These are phyloP conservation scores for Acrocera orbiculus DNA, from an alignment of 2,888 invertebrate species.

Conservation along the genomic window DNA sequence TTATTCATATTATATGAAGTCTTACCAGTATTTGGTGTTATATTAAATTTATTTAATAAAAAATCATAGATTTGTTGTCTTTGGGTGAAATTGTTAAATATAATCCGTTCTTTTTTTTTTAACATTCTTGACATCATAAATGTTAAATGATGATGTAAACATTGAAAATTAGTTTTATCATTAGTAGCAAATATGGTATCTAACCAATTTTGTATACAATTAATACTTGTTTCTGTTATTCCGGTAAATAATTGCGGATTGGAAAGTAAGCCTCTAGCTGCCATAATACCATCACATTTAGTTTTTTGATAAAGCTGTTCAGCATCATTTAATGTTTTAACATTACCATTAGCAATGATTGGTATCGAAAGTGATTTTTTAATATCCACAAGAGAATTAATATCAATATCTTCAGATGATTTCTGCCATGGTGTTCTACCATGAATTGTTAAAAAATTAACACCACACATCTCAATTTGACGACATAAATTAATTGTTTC, in stretches of 20 bases:
- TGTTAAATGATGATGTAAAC: slow-evolving; percentile 89
- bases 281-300: slow-evolving; percentile 74
- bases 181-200: slow-evolving; percentile 43
- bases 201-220: slow-evolving; percentile 71
- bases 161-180: slow-evolving; percentile 54
- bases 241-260: slow-evolving; percentile 86
- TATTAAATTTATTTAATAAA: slow-evolving; percentile 40
- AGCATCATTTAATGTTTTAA: slow-evolving; percentile 57
- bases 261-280: slow-evolving; percentile 71
- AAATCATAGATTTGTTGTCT: slow-evolving; percentile 53
- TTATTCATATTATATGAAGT: no score
- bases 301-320: slow-evolving; percentile 44
- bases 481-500: slow-evolving; percentile 65
- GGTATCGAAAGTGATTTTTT: slow-evolving; percentile 59
- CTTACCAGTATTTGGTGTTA: slow-evolving; percentile 20
- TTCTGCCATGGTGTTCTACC: slow-evolving; percentile 75
- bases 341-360: slow-evolving; percentile 83
- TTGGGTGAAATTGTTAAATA: slow-evolving; percentile 60
- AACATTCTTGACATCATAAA: slow-evolving; percentile 84
- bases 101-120: slow-evolving; percentile 48
- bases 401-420: slow-evolving; percentile 52
- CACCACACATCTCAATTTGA: slow-evolving; percentile 68
- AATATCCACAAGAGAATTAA: slow-evolving; percentile 50
- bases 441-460: slow-evolving; percentile 77
- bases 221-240: slow-evolving; percentile 44